Evolutionary conservation across 2,888 invertebrate species (phyloP).

Genomic region (Lordiphosa fenestrarum): DNA sequence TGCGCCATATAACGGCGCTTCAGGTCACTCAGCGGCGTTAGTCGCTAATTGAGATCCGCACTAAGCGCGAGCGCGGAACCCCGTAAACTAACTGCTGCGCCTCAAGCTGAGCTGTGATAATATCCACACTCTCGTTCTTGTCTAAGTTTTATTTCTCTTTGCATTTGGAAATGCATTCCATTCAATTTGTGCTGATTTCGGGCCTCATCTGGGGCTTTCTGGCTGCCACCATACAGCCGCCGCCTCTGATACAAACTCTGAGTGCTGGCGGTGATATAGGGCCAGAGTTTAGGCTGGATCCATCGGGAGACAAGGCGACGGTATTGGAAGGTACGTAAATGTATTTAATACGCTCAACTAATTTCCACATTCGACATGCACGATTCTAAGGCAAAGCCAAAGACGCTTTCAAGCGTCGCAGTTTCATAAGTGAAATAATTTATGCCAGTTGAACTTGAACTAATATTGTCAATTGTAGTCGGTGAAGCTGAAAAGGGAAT

Average conservation of each 20-base stretch:
- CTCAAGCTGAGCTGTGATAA: conserved; percentile 42
- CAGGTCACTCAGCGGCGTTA: conserved; percentile 44
- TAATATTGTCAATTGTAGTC: background rate
- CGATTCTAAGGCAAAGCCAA: conserved; percentile 10
- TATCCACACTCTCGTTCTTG: conserved; percentile 9
- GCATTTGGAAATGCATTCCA: conserved; percentile 32
- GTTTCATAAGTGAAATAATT: conserved; percentile 28
- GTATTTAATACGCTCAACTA: background rate
- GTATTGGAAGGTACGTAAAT: conserved; percentile 55
- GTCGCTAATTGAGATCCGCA: conserved; percentile 55
- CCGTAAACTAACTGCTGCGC: conserved; percentile 13
- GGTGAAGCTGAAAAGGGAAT: no score
- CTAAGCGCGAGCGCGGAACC: conserved; percentile 14
- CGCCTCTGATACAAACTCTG: conserved; percentile 62
- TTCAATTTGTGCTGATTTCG: conserved; percentile 13
- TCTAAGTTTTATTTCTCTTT: background rate
- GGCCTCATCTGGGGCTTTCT: conserved; percentile 11
- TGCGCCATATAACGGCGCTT: conserved; percentile 61
- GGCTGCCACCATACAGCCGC: conserved; percentile 59
- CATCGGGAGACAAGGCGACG: conserved; percentile 7
- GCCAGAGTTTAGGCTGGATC: conserved; percentile 50
- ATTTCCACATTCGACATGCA: conserved; percentile 2
- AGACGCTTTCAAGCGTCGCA: conserved; percentile 1
- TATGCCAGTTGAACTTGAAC: conserved; percentile 19
- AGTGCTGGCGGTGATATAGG: conserved; percentile 64